Conservation (phyloP, 2,888 invertebrate species). For the Heliothis peltigera region DNA sequence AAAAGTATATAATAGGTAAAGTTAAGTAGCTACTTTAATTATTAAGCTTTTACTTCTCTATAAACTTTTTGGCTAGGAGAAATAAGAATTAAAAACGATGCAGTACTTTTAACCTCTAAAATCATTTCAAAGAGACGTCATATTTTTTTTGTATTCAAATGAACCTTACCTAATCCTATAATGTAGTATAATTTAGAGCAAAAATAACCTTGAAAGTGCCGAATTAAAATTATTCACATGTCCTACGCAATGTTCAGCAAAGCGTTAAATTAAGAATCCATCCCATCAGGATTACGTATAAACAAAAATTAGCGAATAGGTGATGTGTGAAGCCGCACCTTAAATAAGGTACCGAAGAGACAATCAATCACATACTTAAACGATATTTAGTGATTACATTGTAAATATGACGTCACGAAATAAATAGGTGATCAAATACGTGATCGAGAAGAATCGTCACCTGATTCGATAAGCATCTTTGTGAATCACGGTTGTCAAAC, state of each 20-base stretch:
- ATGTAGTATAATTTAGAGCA: too few relatives aligned
- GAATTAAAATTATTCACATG: background rate
- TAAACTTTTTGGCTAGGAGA: too few relatives aligned
- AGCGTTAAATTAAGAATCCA: conserved; percentile 10
- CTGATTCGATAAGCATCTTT: conserved; percentile 53
- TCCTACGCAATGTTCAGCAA: conserved; percentile 11
- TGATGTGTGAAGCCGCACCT: conserved; percentile 9
- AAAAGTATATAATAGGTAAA: too few relatives aligned
- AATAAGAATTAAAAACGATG: too few relatives aligned
- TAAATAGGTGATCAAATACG: conserved; percentile 47
- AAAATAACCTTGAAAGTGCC: conserved; percentile 9
- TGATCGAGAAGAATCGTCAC: conserved; percentile 59
- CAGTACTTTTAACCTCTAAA: too few relatives aligned
- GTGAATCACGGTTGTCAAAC: conserved; percentile 54
- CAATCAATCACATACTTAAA: conserved; percentile 16
- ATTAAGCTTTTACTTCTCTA: too few relatives aligned
- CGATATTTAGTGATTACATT: conserved; percentile 17
- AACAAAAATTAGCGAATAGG: conserved; percentile 4
- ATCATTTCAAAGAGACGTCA: too few relatives aligned
- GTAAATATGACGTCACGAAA: conserved; percentile 44
- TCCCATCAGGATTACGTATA: background rate
- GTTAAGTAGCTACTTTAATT: too few relatives aligned
- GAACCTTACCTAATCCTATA: background rate
- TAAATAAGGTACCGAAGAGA: conserved; percentile 3
- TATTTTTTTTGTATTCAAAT: background rate